Conservation (phyloP, 2,888 invertebrate genomes). For the Cephus nigrinus region DNA sequence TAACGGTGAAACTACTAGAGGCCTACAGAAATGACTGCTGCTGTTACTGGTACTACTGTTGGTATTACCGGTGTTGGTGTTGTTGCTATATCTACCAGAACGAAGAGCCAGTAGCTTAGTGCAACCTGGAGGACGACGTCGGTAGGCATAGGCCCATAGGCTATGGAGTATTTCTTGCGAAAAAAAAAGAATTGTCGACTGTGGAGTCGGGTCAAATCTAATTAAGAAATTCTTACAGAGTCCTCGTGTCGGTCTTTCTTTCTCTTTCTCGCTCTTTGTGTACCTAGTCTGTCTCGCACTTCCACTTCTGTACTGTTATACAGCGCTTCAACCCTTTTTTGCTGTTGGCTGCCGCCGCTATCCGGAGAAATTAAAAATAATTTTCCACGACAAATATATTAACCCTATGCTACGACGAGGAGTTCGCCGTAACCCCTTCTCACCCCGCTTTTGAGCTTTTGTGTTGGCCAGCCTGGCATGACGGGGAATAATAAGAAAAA, state of each 20-base stretch:
- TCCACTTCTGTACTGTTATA: slow-evolving; percentile 14
- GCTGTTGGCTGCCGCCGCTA: neutral
- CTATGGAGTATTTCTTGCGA: slow-evolving; percentile 38
- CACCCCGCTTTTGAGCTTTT: neutral
- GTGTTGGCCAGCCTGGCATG: neutral
- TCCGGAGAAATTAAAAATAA: slow-evolving; percentile 59
- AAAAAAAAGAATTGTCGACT: slow-evolving; percentile 32
- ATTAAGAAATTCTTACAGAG: slow-evolving; percentile 62
- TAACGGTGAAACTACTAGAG: neutral
- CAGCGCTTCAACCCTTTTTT: neutral
- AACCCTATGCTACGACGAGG: slow-evolving; percentile 31
- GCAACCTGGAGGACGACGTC: neutral
- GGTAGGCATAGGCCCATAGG: slow-evolving; percentile 31
- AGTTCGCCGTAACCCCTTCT: neutral
- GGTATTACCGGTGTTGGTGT: neutral
- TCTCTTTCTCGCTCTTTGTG: slow-evolving; percentile 4
- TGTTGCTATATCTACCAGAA: neutral
- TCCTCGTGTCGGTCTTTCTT: slow-evolving; percentile 36
- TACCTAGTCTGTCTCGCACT: slow-evolving; percentile 10
- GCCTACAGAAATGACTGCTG: neutral
- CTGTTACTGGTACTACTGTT: neutral
- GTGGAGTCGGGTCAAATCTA: slow-evolving; percentile 51
- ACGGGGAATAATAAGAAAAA: neutral
- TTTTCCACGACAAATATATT: slow-evolving; percentile 59
- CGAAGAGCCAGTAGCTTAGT: neutral